Evolutionary conservation across 2,113 vertebrate genomes (phyloP).

Genomic region (Platichthys stellatus): DNA sequence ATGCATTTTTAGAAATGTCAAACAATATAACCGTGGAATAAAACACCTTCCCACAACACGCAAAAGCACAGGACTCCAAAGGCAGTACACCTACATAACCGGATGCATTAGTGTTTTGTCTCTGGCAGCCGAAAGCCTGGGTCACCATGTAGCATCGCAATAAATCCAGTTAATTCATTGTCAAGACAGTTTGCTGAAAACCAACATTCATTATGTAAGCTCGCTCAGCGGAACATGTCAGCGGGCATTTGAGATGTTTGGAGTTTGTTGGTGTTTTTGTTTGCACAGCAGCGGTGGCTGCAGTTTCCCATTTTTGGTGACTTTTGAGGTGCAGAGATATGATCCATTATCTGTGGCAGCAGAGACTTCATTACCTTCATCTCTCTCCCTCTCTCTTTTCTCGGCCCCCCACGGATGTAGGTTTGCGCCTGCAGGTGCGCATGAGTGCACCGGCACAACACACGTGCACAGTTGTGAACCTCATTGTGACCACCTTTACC

Average conservation of each 20-base stretch:
- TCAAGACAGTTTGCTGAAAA: slow-evolving; percentile 71
- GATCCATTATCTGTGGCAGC: slow-evolving; percentile 68
- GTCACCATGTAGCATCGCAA: slow-evolving; percentile 63
- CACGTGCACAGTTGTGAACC: slow-evolving; percentile 52
- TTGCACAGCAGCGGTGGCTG: slow-evolving; percentile 56
- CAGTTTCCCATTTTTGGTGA: slow-evolving; percentile 55
- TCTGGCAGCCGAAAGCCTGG: slow-evolving; percentile 59
- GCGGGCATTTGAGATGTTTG: slow-evolving; percentile 66
- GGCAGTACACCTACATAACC: slow-evolving; percentile 42
- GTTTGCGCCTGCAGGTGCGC: slow-evolving; percentile 38
- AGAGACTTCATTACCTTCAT: slow-evolving; percentile 60
- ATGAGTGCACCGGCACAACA: slow-evolving; percentile 2
- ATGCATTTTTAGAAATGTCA: slow-evolving; percentile 54
- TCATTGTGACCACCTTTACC: slow-evolving; percentile 68
- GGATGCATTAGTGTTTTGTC: slow-evolving; percentile 60
- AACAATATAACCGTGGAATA: slow-evolving; percentile 55
- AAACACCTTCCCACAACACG: slow-evolving; percentile 40
- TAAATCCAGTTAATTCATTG: slow-evolving; percentile 72
- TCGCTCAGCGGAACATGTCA: slow-evolving; percentile 62
- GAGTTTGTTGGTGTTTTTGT: slow-evolving; percentile 60
- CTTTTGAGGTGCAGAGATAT: slow-evolving; percentile 77
- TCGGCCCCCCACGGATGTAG: slow-evolving; percentile 44
- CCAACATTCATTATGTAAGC: slow-evolving; percentile 72
- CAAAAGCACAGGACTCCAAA: slow-evolving; percentile 29
- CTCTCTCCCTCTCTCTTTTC: not conserved